Conservation (phyloP, 1,140 invertebrate species). For the Ladona fulva region DNA sequence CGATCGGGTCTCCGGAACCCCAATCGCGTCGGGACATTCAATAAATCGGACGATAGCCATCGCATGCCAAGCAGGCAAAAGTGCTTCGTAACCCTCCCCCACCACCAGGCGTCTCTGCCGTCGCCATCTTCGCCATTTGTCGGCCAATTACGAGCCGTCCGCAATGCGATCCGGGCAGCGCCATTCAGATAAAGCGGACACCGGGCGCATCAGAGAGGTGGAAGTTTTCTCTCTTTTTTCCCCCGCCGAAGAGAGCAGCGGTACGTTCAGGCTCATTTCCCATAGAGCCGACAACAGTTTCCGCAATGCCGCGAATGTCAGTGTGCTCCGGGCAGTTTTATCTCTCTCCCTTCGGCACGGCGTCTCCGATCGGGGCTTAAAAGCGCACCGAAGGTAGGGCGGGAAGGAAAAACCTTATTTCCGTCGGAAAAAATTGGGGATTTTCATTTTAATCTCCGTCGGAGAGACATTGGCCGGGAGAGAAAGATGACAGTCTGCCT, state of each 20-base stretch:
- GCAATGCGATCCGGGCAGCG: background rate
- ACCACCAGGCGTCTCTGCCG: background rate
- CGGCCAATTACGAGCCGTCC: slow-evolving; percentile 1
- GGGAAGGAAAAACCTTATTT: too few relatives aligned
- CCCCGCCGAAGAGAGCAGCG: background rate
- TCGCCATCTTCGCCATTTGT: background rate
- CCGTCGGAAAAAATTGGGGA: too few relatives aligned
- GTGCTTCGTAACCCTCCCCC: background rate
- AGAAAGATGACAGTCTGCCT: too few relatives aligned
- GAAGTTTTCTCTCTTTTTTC: background rate
- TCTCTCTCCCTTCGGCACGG: too few relatives aligned
- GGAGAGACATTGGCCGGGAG: too few relatives aligned
- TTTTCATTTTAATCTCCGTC: too few relatives aligned
- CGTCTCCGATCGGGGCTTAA: too few relatives aligned
- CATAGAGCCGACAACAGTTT: background rate
- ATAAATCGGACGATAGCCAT: background rate
- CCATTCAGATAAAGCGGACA: background rate
- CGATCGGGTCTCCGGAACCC: too few relatives aligned
- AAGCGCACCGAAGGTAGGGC: too few relatives aligned
- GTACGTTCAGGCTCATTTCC: background rate
- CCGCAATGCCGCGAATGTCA: background rate
- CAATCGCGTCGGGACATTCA: background rate
- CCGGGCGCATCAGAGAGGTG: background rate
- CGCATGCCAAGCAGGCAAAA: background rate
- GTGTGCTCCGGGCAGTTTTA: background rate